Percentiles rank a stretch among this genome's conserved stretches.
These are phyloP conservation scores for Scomber colias DNA, from an alignment of 2,113 vertebrate genomes.

Conservation along the genomic window DNA sequence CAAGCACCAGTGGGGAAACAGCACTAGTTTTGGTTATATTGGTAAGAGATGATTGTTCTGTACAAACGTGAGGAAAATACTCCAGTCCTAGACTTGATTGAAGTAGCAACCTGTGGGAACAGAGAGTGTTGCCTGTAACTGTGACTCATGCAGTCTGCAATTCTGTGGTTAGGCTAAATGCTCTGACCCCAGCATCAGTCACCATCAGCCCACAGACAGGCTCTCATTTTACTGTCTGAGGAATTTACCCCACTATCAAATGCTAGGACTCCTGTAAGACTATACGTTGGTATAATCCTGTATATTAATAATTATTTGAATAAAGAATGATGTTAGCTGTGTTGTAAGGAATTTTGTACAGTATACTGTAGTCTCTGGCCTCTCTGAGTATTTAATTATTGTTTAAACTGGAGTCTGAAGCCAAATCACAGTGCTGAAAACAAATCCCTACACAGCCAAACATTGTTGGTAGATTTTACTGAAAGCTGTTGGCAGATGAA, in stretches of 20 bases:
- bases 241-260: slow-evolving; percentile 46
- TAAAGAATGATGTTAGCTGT: neutral
- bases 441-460: slow-evolving; percentile 41
- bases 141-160: slow-evolving; percentile 71
- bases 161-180: slow-evolving; percentile 68
- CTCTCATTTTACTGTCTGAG: slow-evolving; percentile 67
- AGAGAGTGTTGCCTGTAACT: slow-evolving; percentile 48
- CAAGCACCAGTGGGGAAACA: neutral
- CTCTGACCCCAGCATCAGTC: slow-evolving; percentile 75
- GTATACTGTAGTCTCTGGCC: neutral
- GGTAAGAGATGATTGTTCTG: slow-evolving; percentile 12
- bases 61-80: neutral
- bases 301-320: neutral
- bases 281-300: neutral
- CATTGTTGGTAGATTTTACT: slow-evolving; percentile 20
- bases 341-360: slow-evolving; percentile 3
- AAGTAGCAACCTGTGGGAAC: slow-evolving; percentile 64
- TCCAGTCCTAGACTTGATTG: neutral
- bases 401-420: slow-evolving; percentile 40
- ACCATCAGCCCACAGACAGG: slow-evolving; percentile 68
- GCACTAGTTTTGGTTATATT: neutral
- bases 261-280: slow-evolving; percentile 29
- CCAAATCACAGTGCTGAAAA: slow-evolving; percentile 33
- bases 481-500: slow-evolving; percentile 31
- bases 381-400: slow-evolving; percentile 18